A percentile compares a stretch with the other conserved stretches of the same genome.
Evolutionary conservation across 1,140 invertebrate genomes (phyloP).

Genomic region (Maconellicoccus hirsutus): DNA sequence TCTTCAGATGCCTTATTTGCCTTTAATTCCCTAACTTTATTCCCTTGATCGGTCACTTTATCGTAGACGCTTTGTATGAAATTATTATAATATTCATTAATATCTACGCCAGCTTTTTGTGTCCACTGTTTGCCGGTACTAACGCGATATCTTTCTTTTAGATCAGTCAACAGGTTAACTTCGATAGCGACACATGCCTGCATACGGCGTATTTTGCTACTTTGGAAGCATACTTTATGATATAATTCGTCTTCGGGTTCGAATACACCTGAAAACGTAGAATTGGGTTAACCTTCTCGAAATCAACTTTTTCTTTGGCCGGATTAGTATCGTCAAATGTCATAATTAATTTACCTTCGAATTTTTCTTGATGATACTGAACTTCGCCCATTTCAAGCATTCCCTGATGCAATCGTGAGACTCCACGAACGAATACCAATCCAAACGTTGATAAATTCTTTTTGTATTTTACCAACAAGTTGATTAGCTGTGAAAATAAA

Average conservation of each 20-base stretch:
- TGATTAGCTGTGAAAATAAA: no score
- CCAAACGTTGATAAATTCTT: no score
- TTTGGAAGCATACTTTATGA: constrained; percentile 50
- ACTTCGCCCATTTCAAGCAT: no score
- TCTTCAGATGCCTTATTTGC: constrained; percentile 44
- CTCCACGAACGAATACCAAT: no score
- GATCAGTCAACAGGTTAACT: constrained; percentile 44
- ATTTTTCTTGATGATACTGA: no score
- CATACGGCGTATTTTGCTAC: constrained; percentile 53
- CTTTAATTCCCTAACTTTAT: constrained; percentile 31
- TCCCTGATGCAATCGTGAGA: no score
- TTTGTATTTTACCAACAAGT: no score
- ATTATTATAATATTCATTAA: background rate
- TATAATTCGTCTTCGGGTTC: constrained; percentile 36
- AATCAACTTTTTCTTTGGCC: no score
- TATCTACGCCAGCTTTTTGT: constrained; percentile 29
- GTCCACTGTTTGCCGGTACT: constrained; percentile 51
- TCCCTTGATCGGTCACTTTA: constrained; percentile 32
- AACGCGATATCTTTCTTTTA: constrained; percentile 56
- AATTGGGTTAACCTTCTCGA: no score
- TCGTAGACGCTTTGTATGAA: constrained; percentile 25
- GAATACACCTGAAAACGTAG: constrained; percentile 26
- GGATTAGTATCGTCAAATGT: no score
- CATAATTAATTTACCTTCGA: background rate
- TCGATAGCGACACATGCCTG: constrained; percentile 54